Evolutionary conservation across 2,888 invertebrate species (phyloP), one percentile per base, ranked within the genome.

Genomic region (Netelia fuscicornis): DNA sequence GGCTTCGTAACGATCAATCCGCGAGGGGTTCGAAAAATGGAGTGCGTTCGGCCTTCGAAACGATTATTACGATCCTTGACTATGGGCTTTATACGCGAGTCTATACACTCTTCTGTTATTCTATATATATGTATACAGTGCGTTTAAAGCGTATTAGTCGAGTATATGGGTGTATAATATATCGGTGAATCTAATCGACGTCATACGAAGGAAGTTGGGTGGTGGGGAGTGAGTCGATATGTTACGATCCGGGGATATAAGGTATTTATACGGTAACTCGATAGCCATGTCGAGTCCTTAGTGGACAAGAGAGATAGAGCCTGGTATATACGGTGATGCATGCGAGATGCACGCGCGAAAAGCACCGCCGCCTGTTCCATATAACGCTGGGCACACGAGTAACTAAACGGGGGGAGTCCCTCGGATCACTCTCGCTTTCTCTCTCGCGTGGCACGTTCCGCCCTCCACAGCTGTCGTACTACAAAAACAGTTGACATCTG

Each of bases 401-500:
- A 48, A 70, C 48, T 80, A 64, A 62, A 25, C 64, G 71, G 77
- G 77, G 74, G 70, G 75, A 76, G 20, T 58, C 56, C 68, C 76
- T 58, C 23, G 37, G 44, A 65, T 82, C 70, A 60, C 81, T 71
- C 60, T 30, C 44, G 71, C 64, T 65, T 65, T 48, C 52, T 54
- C 70, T 74, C 72, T 81, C 44, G 83, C 64, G 75, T 82, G 87
- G 87, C 89, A 88, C 87, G 87, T 87, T 87, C 89, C 89, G 86
- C 89, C 88, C 90, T 85, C 86, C 86, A 89, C 91, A 91, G 91
- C 91, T 91, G 91, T 89, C 88, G 20, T 30, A 87, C 89, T 90
- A 90, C 90, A 90, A 91, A 91, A 91, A 91, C 91, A 90, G 90
- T 91, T 91, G 91, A 91, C 91, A 91, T 91, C 91, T 91, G 91